Evolutionary conservation across 2,797 vertebrate species (phyloP), one percentile per base, ranked within the genome.

Genomic region (Antrozous pallidus): DNA sequence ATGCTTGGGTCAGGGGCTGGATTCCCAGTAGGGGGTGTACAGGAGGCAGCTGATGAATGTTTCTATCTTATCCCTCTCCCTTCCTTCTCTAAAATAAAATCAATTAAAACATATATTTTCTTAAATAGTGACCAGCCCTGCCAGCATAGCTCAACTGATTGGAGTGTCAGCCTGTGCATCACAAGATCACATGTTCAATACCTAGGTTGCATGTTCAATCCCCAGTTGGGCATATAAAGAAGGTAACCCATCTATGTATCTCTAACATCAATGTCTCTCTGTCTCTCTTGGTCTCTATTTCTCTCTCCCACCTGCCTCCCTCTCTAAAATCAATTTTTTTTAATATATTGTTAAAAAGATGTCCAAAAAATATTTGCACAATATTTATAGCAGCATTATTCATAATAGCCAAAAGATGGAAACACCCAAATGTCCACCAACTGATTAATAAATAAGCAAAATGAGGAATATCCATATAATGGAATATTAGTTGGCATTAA

Each of bases 391-490:
- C 51, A 71, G 51, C 51, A 88, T 92, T 88, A 94, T 54, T 58
- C 56, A 47, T 63, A 77, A 83, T 14, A 58, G 85, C 65, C 47
- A 67, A 92, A 92, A 73, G 8, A 71, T 4, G 11, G n/a, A 78
- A 88, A 63, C 61, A 70, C n/a, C 38, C 26, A 82, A 73, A 84
- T 65, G 17, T 61, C 40, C 24, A 83, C 58, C 56, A 93, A 83
- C 10, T 88, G 22, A 75, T 70, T 51, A 74, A 70, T 17, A 12
- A n/a, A 75, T 93, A 90, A 90, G 36, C 78, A 82, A 88, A 94
- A 90, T 36, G 49, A 26, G 33, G 58, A 22, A 40, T 33, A 80
- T 56, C 22, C 36, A 91, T 47, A 61, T 33, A 58, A 63, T 77
- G 42, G 40, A 83, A 28, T 88, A 80, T 67, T 79, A 95, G 33